Evolutionary conservation across 2,113 vertebrate genomes (phyloP), one percentile per base, ranked within the genome.

Genomic region (Geococcyx californianus): DNA sequence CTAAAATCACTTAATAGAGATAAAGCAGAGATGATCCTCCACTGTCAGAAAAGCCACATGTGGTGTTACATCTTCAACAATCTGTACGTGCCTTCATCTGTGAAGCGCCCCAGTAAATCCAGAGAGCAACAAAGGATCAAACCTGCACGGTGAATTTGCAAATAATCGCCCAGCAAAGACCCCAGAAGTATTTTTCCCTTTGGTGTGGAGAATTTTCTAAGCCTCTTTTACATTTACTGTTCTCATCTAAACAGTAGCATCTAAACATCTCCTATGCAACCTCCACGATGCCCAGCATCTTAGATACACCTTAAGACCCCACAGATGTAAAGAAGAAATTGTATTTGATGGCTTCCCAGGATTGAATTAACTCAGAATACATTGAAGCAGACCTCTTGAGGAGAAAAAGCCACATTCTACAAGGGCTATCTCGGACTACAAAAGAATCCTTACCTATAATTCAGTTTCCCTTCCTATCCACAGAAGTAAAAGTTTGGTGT

Each of bases 1-100:
- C 58, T 82, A 77, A 89, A 93, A 88, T 67, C 88, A 90, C 63
- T 94, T 95, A 40, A 90, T 40, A 85, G 14, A 80, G 84, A 87
- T 90, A 63, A 90, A 90, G 85, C 64, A 84, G 88, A 90, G 84
- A 74, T 93, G 85, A 95, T 90, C 73, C 68, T 42, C 7, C 72
- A 60, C 79, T 56, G 64, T 24, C 49, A 92, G 75, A 80, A 93
- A 80, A 16, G 17, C 62, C 84, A 49, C 82, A 81, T 49, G 68
- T 77, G 88, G 68, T 42, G 33, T n/a, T 70, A 60, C 62, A 64
- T 74, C 88, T 74, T 54, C 45, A 47, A 88, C 84, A 72, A 64
- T 58, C 86, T 59, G 44, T n/a, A 44, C 40, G 44, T 10, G 16
- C 44, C 40, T 63, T 75, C 58, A 92, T 67, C 79, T 77, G 38